These are phyloP conservation scores for Eretmocerus hayati DNA, from an alignment of 2,888 invertebrate genomes.

Conservation along the genomic window DNA sequence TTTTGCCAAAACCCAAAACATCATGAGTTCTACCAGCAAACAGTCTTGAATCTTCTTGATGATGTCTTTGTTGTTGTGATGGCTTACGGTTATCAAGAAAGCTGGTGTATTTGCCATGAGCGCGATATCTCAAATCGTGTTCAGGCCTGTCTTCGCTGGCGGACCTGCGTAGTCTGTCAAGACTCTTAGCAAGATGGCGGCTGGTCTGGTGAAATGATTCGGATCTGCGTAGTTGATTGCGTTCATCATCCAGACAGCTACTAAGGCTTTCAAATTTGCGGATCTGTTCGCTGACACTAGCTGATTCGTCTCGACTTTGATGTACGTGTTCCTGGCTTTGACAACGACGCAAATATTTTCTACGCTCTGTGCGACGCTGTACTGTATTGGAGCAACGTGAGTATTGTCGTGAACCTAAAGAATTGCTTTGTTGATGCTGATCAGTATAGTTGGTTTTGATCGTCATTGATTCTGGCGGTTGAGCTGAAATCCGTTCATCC, in stretches of 20 bases:
- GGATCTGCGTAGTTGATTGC: conserved; percentile 34
- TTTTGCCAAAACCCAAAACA: conserved; percentile 41
- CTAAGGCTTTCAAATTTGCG: conserved; percentile 43
- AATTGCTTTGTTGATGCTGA: conserved; percentile 14
- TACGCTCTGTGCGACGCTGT: conserved; percentile 17
- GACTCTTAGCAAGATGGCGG: not conserved
- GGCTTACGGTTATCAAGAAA: conserved; percentile 10
- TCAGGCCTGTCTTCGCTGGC: not conserved
- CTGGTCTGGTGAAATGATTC: conserved; percentile 42
- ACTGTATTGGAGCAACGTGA: conserved; percentile 19
- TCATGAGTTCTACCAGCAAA: conserved; percentile 39
- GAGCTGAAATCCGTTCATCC: conserved; percentile 10
- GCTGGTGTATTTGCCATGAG: conserved; percentile 17
- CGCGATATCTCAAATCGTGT: not conserved
- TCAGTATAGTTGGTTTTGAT: conserved; percentile 13
- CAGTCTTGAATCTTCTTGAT: conserved; percentile 6
- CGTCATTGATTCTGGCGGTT: conserved; percentile 2
- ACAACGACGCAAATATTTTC: conserved; percentile 36
- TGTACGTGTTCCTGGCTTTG: conserved; percentile 40
- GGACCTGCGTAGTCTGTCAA: not conserved
- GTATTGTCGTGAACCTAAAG: conserved; percentile 20
- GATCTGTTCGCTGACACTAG: conserved; percentile 35
- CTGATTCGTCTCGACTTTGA: too few relatives aligned
- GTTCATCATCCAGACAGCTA: conserved; percentile 36
- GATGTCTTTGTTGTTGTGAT: not conserved